phyloP scores from a whole-genome alignment of 2,797 vertebrate genomes.

The Tamandua tetradactyla region DNA sequence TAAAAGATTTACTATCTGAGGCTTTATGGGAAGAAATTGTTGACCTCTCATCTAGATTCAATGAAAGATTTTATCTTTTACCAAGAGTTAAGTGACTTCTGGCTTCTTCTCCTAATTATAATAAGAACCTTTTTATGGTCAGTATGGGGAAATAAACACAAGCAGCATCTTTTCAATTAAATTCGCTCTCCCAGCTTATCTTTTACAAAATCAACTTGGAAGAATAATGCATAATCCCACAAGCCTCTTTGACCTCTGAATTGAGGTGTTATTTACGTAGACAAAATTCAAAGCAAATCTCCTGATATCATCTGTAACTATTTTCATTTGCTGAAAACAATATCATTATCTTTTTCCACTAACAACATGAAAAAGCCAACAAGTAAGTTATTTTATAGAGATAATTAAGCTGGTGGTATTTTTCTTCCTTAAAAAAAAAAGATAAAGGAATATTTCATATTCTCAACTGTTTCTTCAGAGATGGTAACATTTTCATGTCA shows the following conservation, averaged over 20 bases:
- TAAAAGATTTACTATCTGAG: not conserved
- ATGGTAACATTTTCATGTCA: slow-evolving; percentile 67
- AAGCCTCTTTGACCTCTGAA: slow-evolving; percentile 6
- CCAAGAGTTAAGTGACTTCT: not conserved
- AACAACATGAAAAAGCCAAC: slow-evolving; percentile 53
- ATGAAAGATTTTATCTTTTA: not conserved
- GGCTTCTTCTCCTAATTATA: not conserved
- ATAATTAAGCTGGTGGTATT: slow-evolving; percentile 55
- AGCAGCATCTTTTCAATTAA: not conserved
- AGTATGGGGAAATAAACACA: not conserved
- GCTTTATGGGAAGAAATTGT: not conserved
- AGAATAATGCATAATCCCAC: not conserved
- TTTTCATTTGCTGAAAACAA: slow-evolving; percentile 10
- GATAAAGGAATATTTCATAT: slow-evolving; percentile 49
- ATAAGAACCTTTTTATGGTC: not conserved
- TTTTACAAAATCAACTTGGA: not conserved
- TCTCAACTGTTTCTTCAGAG: slow-evolving; percentile 57
- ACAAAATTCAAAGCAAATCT: slow-evolving; percentile 49
- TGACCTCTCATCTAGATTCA: not conserved
- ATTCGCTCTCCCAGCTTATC: not conserved
- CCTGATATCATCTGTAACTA: not conserved
- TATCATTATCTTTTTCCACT: slow-evolving; percentile 46
- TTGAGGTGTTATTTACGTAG: not conserved
- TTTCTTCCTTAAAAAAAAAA: slow-evolving; percentile 41
- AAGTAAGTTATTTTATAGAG: slow-evolving; percentile 54